Conservation (phyloP, 2,888 invertebrate species). For the Pachymerium ferrugineum region DNA sequence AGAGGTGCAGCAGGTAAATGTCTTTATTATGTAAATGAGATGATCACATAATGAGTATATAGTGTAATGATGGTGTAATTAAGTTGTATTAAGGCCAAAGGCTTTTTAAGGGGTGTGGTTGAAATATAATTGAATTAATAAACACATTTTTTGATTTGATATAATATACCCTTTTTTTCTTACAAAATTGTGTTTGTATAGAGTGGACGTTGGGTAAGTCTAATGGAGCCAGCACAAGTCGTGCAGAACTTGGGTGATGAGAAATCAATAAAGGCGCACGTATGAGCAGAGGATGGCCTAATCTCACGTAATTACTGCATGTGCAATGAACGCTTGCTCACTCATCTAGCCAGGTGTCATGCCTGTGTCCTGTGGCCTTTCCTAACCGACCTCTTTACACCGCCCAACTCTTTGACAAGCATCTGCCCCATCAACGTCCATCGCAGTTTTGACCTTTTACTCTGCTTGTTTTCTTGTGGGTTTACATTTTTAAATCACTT, state of each 20-base stretch:
- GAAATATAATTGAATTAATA: background rate
- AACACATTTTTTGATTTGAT: background rate
- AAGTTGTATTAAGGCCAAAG: background rate
- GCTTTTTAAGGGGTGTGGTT: background rate
- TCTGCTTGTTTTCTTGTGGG: background rate
- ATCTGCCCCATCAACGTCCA: background rate
- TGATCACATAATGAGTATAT: background rate
- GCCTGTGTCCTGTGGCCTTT: background rate
- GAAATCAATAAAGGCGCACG: background rate
- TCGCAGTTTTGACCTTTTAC: background rate
- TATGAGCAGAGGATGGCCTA: background rate
- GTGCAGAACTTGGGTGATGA: background rate
- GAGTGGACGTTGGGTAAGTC: too few relatives aligned
- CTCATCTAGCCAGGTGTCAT: background rate
- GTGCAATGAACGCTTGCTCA: conserved; percentile 5
- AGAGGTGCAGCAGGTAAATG: background rate
- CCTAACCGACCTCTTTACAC: background rate
- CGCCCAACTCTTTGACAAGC: background rate
- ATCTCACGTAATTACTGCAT: background rate
- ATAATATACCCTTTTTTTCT: too few relatives aligned
- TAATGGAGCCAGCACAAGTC: background rate
- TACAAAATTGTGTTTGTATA: too few relatives aligned
- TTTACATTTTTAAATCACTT: too few relatives aligned
- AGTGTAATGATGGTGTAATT: background rate
- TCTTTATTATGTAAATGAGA: conserved; percentile 6